Evolutionary conservation across 2,113 vertebrate species (phyloP).

Genomic region (Labeo catla): DNA sequence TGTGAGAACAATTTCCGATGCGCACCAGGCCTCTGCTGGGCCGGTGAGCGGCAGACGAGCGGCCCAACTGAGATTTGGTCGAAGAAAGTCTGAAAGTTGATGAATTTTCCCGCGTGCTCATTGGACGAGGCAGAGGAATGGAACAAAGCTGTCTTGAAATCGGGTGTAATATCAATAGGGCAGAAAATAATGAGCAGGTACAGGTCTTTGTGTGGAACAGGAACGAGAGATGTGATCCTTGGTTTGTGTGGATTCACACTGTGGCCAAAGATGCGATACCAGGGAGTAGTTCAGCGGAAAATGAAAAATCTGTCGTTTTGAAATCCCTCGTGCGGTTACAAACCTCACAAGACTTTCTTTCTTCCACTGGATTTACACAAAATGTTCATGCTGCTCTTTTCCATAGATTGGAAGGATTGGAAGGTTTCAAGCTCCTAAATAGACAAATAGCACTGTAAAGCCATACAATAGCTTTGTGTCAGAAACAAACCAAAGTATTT

Average conservation of each 20-base stretch:
- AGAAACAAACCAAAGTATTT: background rate
- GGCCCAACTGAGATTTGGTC: slow-evolving; percentile 11
- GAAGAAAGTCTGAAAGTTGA: background rate
- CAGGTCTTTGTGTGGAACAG: background rate
- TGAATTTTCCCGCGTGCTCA: background rate
- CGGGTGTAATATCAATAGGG: slow-evolving; percentile 49
- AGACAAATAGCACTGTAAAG: background rate
- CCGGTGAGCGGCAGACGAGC: background rate
- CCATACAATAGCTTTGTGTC: background rate
- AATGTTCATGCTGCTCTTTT: background rate
- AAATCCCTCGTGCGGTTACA: background rate
- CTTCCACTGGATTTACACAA: background rate
- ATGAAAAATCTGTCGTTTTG: background rate
- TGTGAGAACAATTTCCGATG: slow-evolving; percentile 10
- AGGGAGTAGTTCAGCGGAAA: background rate
- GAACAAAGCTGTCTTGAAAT: background rate
- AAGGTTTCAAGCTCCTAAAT: background rate
- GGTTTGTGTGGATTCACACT: background rate
- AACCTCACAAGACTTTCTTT: background rate
- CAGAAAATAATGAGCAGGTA: slow-evolving; percentile 40
- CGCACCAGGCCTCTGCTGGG: background rate
- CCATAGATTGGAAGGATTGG: background rate
- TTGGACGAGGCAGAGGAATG: background rate
- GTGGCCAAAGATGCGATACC: background rate
- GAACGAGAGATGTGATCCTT: background rate